phyloP scores from a whole-genome alignment of 1,140 invertebrate species.

The Phocides pigmalion region DNA sequence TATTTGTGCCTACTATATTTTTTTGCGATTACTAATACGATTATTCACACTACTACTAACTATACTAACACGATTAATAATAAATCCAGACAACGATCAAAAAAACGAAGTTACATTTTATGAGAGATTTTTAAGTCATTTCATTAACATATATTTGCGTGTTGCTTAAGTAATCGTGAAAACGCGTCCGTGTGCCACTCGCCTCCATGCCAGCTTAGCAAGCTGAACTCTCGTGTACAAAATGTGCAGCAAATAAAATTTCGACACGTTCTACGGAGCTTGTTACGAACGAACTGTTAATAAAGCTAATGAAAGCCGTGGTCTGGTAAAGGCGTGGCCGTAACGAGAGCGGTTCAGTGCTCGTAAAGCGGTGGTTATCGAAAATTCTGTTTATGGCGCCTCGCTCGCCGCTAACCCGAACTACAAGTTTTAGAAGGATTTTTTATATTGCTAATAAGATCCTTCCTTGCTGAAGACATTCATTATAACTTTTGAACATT shows the following conservation, averaged over 20 bases:
- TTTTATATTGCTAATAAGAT: conserved; percentile 4
- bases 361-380: conserved; percentile 8
- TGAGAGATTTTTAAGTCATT: background rate
- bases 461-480: background rate
- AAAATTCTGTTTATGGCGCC: conserved; percentile 6
- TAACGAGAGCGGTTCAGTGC: background rate
- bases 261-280: background rate
- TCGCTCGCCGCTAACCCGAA: no score
- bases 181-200: background rate
- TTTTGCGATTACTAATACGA: no score
- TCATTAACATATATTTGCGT: background rate
- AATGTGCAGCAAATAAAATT: background rate
- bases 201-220: background rate
- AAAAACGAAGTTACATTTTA: background rate
- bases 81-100: no score
- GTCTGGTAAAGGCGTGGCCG: background rate
- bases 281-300: background rate
- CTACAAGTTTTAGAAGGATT: background rate
- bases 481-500: background rate
- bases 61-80: no score
- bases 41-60: no score
- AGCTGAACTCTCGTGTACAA: background rate
- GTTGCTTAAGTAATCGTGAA: background rate
- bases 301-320: conserved; percentile 1
- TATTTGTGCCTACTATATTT: background rate